These are phyloP conservation scores for Subacronicta megacephala DNA, from an alignment of 2,888 invertebrate species.

Conservation along the genomic window DNA sequence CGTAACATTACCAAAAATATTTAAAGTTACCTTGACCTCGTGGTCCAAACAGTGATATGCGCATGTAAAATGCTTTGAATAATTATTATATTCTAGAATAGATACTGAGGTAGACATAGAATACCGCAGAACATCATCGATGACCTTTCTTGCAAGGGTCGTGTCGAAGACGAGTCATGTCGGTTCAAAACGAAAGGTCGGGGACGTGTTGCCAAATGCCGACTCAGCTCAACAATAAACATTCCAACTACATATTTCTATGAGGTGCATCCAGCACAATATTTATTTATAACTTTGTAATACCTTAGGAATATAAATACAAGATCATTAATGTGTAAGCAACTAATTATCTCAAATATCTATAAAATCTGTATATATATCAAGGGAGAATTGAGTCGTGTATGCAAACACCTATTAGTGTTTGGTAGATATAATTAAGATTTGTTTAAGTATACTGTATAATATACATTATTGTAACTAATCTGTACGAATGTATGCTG, in stretches of 20 bases:
- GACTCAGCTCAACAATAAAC: constrained; percentile 76
- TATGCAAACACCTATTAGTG: constrained; percentile 33
- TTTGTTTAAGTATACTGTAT: constrained; percentile 55
- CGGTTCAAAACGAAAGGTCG: constrained; percentile 78
- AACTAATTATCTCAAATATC: constrained; percentile 39
- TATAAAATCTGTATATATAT: constrained; percentile 24
- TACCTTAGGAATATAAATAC: constrained; percentile 39
- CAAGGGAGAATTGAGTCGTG: constrained; percentile 26
- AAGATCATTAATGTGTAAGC: constrained; percentile 40
- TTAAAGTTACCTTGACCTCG: constrained; percentile 86
- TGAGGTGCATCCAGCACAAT: constrained; percentile 69
- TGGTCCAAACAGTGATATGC: constrained; percentile 83
- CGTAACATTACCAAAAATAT: constrained; percentile 86
- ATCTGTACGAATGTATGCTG: constrained; percentile 74
- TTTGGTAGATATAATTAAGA: constrained; percentile 46
- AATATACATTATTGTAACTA: constrained; percentile 69
- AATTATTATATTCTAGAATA: constrained; percentile 60
- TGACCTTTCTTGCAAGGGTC: constrained; percentile 70
- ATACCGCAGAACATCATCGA: constrained; percentile 52
- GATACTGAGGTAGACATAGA: constrained; percentile 47
- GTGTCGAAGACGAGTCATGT: constrained; percentile 77
- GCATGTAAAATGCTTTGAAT: constrained; percentile 83
- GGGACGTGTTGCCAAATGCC: constrained; percentile 80
- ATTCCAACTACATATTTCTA: constrained; percentile 78
- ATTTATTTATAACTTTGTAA: constrained; percentile 68